Conservation (phyloP, 2,797 vertebrate genomes). For the Gambelia wislizenii region DNA sequence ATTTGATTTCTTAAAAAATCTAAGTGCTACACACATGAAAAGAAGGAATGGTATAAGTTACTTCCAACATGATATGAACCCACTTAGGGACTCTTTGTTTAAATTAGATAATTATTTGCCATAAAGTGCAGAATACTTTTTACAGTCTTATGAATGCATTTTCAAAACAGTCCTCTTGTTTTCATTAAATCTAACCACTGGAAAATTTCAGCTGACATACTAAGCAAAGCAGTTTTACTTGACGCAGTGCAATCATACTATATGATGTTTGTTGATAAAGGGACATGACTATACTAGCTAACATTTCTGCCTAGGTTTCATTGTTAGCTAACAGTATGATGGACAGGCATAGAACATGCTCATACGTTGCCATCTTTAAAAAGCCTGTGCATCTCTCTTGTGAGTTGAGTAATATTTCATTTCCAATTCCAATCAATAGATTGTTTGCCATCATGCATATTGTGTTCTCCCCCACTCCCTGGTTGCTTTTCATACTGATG, state of each 20-base stretch:
- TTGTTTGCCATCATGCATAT: neutral
- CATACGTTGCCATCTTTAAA: slow-evolving; percentile 11
- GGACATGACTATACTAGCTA: slow-evolving; percentile 46
- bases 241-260: neutral
- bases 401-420: neutral
- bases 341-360: neutral
- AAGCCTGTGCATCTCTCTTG: slow-evolving; percentile 21
- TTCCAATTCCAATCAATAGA: slow-evolving; percentile 3
- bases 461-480: neutral
- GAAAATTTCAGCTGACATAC: slow-evolving; percentile 25
- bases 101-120: neutral
- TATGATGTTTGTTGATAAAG: slow-evolving; percentile 33
- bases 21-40: neutral
- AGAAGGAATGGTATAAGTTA: neutral
- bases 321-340: slow-evolving; percentile 39
- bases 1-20: too few relatives aligned
- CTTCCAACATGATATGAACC: neutral
- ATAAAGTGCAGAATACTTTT: neutral
- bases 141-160: neutral
- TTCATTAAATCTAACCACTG: neutral
- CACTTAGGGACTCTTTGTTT: neutral
- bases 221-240: slow-evolving; percentile 30
- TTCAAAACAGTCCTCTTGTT: neutral
- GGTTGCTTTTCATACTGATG: neutral
- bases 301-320: slow-evolving; percentile 46